Evolutionary conservation across 2,113 vertebrate species (phyloP).

Genomic region (Ciconia stormi): DNA sequence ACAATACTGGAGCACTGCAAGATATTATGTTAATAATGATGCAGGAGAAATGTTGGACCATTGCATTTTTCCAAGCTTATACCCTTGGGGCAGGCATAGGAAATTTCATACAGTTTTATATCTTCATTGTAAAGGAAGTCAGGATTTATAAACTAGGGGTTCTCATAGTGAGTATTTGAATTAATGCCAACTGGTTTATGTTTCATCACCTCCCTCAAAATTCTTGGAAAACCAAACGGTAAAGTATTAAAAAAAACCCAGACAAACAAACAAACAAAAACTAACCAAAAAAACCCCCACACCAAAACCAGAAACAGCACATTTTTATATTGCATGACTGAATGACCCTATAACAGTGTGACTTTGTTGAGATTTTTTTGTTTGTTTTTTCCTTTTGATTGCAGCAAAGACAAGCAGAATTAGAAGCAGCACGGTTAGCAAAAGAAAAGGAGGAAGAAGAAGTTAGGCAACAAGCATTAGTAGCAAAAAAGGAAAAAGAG

Average conservation of each 20-base stretch:
- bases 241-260: not conserved
- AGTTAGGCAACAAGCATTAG: conserved; percentile 87
- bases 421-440: conserved; percentile 86
- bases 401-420: conserved; percentile 91
- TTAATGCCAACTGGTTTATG: not conserved
- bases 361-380: not conserved
- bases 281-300: too few species aligned
- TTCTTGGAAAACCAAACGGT: not conserved
- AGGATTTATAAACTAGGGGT: not conserved
- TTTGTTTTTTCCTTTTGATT: conserved; percentile 16
- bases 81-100: not conserved
- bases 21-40: not conserved
- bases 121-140: not conserved
- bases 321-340: not conserved
- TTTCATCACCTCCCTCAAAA: not conserved
- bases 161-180: not conserved
- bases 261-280: not conserved
- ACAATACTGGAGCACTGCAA: not conserved
- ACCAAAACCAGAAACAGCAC: not conserved
- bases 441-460: conserved; percentile 96
- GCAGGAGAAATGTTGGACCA: not conserved
- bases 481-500: conserved; percentile 95
- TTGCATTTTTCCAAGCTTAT: not conserved
- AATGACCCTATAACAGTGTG: not conserved
- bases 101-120: rapidly evolving